Percentiles rank a stretch among this genome's conserved stretches.
phyloP scores from a whole-genome alignment of 2,797 vertebrate genomes.

The Sebastes wilsoni region DNA sequence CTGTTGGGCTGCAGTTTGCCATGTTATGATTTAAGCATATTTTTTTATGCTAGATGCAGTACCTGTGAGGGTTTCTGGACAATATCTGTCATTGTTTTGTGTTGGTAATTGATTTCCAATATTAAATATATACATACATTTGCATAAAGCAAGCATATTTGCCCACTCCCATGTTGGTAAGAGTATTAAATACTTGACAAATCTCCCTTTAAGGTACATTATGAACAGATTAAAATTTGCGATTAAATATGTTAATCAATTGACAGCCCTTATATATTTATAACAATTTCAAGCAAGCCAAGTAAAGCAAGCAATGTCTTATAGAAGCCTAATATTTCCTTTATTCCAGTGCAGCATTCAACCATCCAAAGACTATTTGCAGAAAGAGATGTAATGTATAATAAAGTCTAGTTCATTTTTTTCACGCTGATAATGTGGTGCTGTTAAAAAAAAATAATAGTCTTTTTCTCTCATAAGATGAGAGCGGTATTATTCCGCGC shows the following conservation, averaged over 20 bases:
- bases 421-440: constrained; percentile 35
- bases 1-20: no score
- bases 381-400: not conserved
- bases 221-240: no score
- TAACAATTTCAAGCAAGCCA: not conserved
- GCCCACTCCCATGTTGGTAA: no score
- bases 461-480: constrained; percentile 63
- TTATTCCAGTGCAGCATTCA: not conserved
- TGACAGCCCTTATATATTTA: not conserved
- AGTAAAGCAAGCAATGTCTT: not conserved
- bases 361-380: not conserved
- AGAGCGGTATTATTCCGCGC: constrained; percentile 71
- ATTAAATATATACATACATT: no score
- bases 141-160: no score
- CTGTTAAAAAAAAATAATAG: constrained; percentile 23
- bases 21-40: no score
- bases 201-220: no score
- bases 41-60: no score
- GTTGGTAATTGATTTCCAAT: no score
- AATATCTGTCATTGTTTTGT: no score
- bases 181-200: no score
- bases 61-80: no score
- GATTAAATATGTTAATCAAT: not conserved
- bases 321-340: not conserved
- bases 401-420: constrained; percentile 24